These are phyloP conservation scores for Anguilla obscura DNA, from an alignment of 2,797 vertebrate genomes.

Conservation along the genomic window DNA sequence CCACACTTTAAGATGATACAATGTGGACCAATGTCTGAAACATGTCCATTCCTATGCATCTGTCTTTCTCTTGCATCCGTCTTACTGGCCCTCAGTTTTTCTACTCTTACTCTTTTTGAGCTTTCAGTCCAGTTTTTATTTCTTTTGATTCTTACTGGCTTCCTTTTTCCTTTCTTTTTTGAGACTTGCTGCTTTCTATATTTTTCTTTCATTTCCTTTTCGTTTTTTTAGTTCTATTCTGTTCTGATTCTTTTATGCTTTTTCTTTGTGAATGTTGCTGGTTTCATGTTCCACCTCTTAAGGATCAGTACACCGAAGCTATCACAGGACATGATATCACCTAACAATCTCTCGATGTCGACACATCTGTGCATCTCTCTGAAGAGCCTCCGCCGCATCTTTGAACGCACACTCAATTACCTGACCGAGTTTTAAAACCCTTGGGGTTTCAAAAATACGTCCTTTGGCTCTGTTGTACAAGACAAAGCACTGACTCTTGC, in stretches of 20 bases:
- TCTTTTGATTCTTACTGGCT: neutral
- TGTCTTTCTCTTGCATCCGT: neutral
- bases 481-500: neutral
- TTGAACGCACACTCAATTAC: constrained; percentile 8
- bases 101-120: neutral
- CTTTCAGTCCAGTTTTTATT: neutral
- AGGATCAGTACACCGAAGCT: neutral
- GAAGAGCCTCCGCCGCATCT: neutral
- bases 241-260: neutral
- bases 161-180: neutral
- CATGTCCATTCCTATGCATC: neutral
- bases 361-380: neutral
- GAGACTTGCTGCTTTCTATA: neutral
- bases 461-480: constrained; percentile 8
- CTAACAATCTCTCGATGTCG: neutral
- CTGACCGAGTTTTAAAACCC: neutral
- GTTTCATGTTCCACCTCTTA: neutral
- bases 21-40: neutral
- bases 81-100: neutral
- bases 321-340: neutral
- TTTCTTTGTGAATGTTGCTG: neutral
- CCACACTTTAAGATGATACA: neutral
- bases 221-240: neutral
- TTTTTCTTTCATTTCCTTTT: neutral
- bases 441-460: neutral